Conservation (phyloP, 1,140 invertebrate genomes). For the Heliothis subflexa region DNA sequence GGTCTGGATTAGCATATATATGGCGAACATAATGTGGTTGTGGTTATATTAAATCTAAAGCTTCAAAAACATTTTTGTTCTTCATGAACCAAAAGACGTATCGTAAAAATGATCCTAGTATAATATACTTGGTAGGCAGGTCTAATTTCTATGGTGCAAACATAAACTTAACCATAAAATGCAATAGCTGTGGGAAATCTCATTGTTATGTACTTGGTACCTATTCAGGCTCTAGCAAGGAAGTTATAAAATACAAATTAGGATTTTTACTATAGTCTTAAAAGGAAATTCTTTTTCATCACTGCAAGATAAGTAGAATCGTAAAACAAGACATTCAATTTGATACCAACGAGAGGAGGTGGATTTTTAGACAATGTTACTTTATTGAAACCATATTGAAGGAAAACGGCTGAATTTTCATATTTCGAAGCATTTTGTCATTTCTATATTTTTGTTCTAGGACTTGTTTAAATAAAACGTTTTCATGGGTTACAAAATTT, state of each 20-base stretch:
- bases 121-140: too few relatives aligned
- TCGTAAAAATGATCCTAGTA: too few relatives aligned
- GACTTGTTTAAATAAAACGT: too few relatives aligned
- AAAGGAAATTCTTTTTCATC: slow-evolving; percentile 40
- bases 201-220: neutral
- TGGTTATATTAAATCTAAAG: too few relatives aligned
- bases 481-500: too few relatives aligned
- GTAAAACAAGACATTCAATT: slow-evolving; percentile 46
- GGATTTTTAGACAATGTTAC: slow-evolving; percentile 29
- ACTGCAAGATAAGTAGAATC: slow-evolving; percentile 28
- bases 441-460: slow-evolving; percentile 1
- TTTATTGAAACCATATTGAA: slow-evolving; percentile 25
- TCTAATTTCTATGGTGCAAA: too few relatives aligned
- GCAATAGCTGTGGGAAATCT: too few relatives aligned
- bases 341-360: slow-evolving; percentile 34
- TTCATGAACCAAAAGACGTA: too few relatives aligned
- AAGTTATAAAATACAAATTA: slow-evolving; percentile 39
- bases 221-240: slow-evolving; percentile 9
- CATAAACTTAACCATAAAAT: too few relatives aligned
- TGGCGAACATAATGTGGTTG: neutral
- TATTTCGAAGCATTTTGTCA: slow-evolving; percentile 11
- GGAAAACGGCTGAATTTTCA: slow-evolving; percentile 26
- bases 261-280: slow-evolving; percentile 24
- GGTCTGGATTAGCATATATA: neutral
- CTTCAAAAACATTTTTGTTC: too few relatives aligned